These are phyloP conservation scores for Corythornis cristatus DNA, from an alignment of 2,113 vertebrate species.

Conservation along the genomic window DNA sequence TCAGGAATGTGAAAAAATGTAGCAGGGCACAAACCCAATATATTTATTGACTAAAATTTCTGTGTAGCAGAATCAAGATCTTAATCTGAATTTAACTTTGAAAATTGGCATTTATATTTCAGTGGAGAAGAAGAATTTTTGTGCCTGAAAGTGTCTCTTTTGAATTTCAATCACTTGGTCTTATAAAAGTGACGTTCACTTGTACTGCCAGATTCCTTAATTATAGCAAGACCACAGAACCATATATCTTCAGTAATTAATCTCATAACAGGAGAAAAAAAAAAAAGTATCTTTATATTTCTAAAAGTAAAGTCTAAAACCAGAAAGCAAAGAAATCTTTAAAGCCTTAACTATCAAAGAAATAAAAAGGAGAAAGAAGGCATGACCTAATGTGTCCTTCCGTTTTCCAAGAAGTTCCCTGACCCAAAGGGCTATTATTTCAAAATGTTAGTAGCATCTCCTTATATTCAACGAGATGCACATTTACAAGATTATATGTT, in stretches of 20 bases:
- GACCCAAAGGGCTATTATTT: neutral
- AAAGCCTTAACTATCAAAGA: neutral
- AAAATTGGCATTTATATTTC: neutral
- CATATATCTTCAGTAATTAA: neutral
- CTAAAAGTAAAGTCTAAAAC: neutral
- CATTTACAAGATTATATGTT: neutral
- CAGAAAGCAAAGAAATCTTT: neutral
- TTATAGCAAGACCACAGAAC: neutral
- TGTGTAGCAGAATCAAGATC: neutral
- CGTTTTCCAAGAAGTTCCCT: neutral
- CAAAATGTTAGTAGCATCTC: neutral
- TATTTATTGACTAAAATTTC: neutral
- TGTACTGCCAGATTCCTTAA: neutral
- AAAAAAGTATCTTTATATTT: neutral
- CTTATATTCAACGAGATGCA: neutral
- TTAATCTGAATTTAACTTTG: neutral
- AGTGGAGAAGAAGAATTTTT: neutral
- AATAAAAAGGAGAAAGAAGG: neutral
- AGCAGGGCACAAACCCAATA: neutral
- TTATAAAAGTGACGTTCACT: neutral
- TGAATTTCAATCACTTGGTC: neutral
- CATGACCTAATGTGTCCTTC: neutral
- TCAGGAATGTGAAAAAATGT: neutral
- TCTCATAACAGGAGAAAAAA: neutral
- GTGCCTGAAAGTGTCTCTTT: neutral